phyloP scores from a whole-genome alignment of 1,140 invertebrate genomes.

The Anthonomus grandis region DNA sequence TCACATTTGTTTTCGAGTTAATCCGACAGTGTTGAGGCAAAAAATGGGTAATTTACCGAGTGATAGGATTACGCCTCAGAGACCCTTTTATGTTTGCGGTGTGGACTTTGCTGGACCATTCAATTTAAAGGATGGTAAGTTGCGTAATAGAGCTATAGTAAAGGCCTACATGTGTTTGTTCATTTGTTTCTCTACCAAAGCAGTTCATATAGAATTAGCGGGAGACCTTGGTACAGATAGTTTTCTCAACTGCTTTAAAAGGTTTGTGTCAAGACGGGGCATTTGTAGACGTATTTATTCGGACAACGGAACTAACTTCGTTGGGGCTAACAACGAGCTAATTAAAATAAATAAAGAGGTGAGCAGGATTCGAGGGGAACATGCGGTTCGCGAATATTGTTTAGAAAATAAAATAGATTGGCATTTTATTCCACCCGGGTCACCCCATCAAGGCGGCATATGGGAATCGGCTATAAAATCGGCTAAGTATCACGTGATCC shows the following conservation, averaged over 20 bases:
- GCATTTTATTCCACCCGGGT: no score
- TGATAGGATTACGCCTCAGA: slow-evolving; percentile 31
- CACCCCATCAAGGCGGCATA: no score
- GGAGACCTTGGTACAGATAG: not conserved
- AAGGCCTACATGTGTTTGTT: slow-evolving; percentile 7
- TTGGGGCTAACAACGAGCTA: slow-evolving; percentile 17
- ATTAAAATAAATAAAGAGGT: no score
- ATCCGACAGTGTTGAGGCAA: slow-evolving; percentile 1
- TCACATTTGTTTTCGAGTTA: slow-evolving; percentile 9
- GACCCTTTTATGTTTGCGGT: not conserved
- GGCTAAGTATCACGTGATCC: no score
- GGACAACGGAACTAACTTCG: slow-evolving; percentile 12
- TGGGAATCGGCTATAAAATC: no score
- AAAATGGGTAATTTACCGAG: slow-evolving; percentile 26
- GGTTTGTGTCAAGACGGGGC: slow-evolving; percentile 2
- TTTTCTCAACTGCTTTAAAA: not conserved
- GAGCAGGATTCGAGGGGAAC: no score
- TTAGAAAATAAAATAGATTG: no score
- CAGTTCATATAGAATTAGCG: slow-evolving; percentile 6
- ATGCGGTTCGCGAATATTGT: no score
- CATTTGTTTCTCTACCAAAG: slow-evolving; percentile 1
- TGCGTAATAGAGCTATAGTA: not conserved
- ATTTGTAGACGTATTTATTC: not conserved
- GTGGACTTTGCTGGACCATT: slow-evolving; percentile 4
- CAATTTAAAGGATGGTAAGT: slow-evolving; percentile 1